A percentile compares a stretch with the other conserved stretches of the same genome.
Conservation (phyloP, 2,797 vertebrate species). For the Heteromormyrus szaboi region DNA sequence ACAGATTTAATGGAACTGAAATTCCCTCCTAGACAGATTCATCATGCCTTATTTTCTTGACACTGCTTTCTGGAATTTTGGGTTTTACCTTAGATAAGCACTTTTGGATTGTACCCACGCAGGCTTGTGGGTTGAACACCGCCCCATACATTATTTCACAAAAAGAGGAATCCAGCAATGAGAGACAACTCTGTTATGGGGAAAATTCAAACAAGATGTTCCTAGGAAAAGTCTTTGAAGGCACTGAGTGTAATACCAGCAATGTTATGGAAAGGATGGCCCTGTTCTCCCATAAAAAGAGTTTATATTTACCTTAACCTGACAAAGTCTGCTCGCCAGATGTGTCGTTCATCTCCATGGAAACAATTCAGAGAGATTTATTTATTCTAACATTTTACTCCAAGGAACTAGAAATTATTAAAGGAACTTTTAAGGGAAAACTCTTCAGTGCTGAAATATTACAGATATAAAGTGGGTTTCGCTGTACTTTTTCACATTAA, state of each 20-base stretch:
- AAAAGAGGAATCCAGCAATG: background rate
- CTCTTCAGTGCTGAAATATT: constrained; percentile 23
- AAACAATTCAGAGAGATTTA: constrained; percentile 31
- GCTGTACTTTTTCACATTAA: background rate
- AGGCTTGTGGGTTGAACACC: background rate
- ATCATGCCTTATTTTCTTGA: background rate
- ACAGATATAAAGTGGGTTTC: background rate
- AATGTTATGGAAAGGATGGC: background rate
- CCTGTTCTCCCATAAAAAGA: constrained; percentile 15
- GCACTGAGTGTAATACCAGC: constrained; percentile 7
- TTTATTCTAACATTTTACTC: constrained; percentile 41
- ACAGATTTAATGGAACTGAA: background rate
- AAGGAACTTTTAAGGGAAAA: constrained; percentile 29
- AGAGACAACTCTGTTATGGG: constrained; percentile 10
- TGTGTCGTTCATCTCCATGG: constrained; percentile 38
- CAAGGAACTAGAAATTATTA: constrained; percentile 27
- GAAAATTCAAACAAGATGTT: constrained; percentile 28
- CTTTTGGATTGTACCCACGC: too few relatives aligned
- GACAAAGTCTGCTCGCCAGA: constrained; percentile 23
- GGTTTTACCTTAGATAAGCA: background rate
- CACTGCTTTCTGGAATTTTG: background rate
- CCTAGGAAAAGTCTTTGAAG: constrained; percentile 9
- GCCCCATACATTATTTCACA: background rate
- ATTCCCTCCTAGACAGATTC: background rate
- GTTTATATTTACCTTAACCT: constrained; percentile 28